Evolutionary conservation across 2,888 invertebrate genomes (phyloP), one percentile per base, ranked within the genome.

Genomic region (Drosophila suboccidentalis): DNA sequence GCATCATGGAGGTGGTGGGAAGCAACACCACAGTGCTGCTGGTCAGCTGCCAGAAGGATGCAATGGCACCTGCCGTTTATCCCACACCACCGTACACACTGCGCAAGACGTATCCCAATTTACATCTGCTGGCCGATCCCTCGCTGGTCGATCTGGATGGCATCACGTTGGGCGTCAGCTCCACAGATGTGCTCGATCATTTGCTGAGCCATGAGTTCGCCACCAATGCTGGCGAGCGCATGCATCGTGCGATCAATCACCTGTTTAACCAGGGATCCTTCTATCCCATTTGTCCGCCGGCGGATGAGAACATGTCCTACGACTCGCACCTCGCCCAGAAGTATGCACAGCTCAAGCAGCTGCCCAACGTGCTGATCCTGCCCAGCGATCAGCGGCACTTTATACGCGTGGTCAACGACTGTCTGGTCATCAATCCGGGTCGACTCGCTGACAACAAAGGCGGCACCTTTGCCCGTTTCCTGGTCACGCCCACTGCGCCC

Each of bases 311-410:
- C 36, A 92, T 96, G 53, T 94, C 94, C 75, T 90, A 96, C 9
- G 97, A 98, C 93, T 94, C 95, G 15, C 94, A 94, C 74, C 93
- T 96, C 70, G 96, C 96, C 93, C 94, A 95, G 47, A 94, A 95
- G 84, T 95, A 95, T 92, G 96, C 95, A n/a, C 94, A 94, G 66
- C 93, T 98, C 75, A 93, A 95, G 10, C 92, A 93, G 64, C 94
- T 95, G 59, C 98, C 98, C 5, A 97, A 98, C 91, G 87, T 98
- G 51, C 93, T 98, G 15, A 93, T 98, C 66, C 92, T 97, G 79
- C 98, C 98, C 0, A 98, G 98, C 4, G 96, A 96, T 91, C 95
- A 98, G 82, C 94, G 96, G 91, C 95, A 96, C 92, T 98, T 97
- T 89, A 94, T 96, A 54, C 96, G 97, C 94, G 96, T 96, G 80